phyloP scores from a whole-genome alignment of 2,797 vertebrate species.

The Potorous gilbertii region DNA sequence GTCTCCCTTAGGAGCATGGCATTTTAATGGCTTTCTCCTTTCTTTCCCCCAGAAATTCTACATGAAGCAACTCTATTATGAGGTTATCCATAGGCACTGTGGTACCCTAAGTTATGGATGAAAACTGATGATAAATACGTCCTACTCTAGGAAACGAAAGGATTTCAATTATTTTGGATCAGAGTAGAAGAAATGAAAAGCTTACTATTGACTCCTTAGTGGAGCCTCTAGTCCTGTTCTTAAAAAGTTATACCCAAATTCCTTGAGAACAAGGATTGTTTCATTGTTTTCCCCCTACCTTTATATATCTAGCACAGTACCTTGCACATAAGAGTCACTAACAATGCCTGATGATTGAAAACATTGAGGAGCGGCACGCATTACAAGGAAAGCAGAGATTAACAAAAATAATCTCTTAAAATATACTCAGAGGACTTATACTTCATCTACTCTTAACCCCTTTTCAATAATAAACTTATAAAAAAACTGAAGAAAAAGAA shows the following conservation, averaged over 20 bases:
- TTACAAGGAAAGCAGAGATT: conserved; percentile 63
- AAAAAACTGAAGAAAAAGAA: conserved; percentile 59
- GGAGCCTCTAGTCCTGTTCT: conserved; percentile 62
- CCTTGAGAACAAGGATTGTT: conserved; percentile 32
- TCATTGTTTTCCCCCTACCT: neutral
- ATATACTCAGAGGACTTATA: conserved; percentile 76
- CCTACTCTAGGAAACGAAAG: conserved; percentile 64
- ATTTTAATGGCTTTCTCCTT: conserved; percentile 68
- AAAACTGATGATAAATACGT: conserved; percentile 69
- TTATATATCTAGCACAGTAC: neutral
- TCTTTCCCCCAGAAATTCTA: conserved; percentile 70
- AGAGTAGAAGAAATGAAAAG: neutral
- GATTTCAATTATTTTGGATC: conserved; percentile 67
- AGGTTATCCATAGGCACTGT: conserved; percentile 75
- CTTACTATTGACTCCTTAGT: conserved; percentile 34
- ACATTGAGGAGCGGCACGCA: conserved; percentile 37
- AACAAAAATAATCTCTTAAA: conserved; percentile 73
- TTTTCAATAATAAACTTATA: conserved; percentile 59
- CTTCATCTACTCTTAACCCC: conserved; percentile 64
- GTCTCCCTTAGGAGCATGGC: conserved; percentile 59
- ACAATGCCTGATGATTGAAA: conserved; percentile 6
- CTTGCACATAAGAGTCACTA: neutral
- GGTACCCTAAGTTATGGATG: conserved; percentile 73
- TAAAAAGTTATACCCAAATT: conserved; percentile 56
- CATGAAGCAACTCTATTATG: conserved; percentile 61